Percentiles rank a stretch among this genome's conserved stretches.
Conservation (phyloP, 2,797 vertebrate species). For the Buceros bicornis region DNA sequence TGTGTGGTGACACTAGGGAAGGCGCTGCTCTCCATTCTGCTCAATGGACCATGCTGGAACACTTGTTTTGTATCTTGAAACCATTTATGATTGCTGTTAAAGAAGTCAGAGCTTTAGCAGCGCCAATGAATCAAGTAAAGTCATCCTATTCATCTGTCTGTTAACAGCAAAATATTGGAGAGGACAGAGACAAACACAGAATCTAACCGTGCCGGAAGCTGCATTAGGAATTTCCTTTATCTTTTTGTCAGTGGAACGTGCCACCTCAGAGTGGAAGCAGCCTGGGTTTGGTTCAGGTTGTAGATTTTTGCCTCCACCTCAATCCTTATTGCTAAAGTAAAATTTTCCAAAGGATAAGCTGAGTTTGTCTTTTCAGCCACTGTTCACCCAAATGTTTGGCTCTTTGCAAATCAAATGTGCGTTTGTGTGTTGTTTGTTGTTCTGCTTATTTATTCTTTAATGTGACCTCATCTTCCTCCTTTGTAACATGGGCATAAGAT, state of each 20-base stretch:
- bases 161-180: background rate
- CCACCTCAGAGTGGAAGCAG: background rate
- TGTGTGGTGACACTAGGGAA: constrained; percentile 2
- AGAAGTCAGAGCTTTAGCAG: constrained; percentile 42
- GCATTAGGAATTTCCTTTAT: background rate
- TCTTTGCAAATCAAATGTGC: background rate
- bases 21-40: constrained; percentile 58
- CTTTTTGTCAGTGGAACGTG: background rate
- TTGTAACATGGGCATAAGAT: background rate
- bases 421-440: background rate
- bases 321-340: background rate
- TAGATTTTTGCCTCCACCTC: background rate
- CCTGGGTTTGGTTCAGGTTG: background rate
- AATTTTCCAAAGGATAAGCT: background rate
- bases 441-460: background rate
- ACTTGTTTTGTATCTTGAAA: constrained; percentile 60
- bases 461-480: background rate
- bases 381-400: background rate
- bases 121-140: constrained; percentile 56
- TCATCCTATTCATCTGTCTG: constrained; percentile 45
- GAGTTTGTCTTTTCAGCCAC: background rate
- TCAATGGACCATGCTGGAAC: constrained; percentile 55
- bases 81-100: constrained; percentile 62
- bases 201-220: background rate
- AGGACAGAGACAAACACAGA: background rate